Conservation (phyloP, 2,797 vertebrate genomes). For the Masticophis lateralis region DNA sequence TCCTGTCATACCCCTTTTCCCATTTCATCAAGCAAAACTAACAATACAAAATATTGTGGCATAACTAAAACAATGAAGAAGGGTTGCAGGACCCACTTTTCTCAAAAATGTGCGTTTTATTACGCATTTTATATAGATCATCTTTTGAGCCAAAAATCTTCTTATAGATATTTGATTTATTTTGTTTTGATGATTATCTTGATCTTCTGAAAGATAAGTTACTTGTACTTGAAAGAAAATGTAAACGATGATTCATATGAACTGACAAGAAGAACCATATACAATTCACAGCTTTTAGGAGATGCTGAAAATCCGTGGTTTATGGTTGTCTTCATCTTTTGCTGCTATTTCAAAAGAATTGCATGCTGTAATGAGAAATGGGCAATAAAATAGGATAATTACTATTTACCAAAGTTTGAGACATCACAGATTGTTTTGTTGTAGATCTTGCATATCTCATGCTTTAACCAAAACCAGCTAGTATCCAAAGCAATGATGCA, state of each 20-base stretch:
- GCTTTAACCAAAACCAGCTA: not conserved
- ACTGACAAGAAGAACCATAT: not conserved
- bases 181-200: not conserved
- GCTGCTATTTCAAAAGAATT: not conserved
- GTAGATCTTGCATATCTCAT: not conserved
- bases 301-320: not conserved
- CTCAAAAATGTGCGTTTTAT: not conserved
- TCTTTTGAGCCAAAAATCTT: not conserved
- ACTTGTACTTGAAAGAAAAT: not conserved
- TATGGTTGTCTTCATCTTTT: not conserved
- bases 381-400: not conserved
- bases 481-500: not conserved
- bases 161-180: not conserved
- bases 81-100: too few species aligned
- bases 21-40: not conserved
- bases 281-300: not conserved
- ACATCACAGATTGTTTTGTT: not conserved
- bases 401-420: not conserved
- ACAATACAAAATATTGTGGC: not conserved
- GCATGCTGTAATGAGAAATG: not conserved
- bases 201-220: not conserved
- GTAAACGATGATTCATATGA: not conserved
- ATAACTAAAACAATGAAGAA: not conserved
- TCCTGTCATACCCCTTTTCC: not conserved
- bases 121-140: not conserved